Evolutionary conservation across 37 sponge, comb jelly and placozoan genomes (phyloP), one percentile per base, ranked within the genome.

Genomic region (Cliona cf. orientalis): DNA sequence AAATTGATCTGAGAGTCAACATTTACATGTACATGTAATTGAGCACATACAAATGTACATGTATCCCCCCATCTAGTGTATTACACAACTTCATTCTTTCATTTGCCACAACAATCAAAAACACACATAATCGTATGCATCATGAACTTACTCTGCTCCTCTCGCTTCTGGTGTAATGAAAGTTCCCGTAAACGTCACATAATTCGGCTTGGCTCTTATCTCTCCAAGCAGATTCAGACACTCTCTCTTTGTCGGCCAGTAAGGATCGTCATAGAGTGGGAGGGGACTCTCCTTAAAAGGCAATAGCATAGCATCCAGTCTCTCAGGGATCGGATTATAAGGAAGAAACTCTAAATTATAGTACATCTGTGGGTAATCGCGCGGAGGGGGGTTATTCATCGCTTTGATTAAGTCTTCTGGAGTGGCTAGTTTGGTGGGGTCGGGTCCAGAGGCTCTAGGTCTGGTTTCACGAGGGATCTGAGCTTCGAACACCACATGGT

Each of bases 211-310:
- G 0, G 22, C 35, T 25, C 44, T 71, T 61, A 76, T 19, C 17
- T 44, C 42, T 43, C 74, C 31, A 28, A 86, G 80, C 7, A 93
- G 59, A 1, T 74, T 69, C 36, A 89, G 36, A 74, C 94, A 93
- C 64, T 78, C 82, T 6, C 32, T 32, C 76, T 88, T 86, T 17
- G 57, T 86, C 1, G 94, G 94, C 94, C 94, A 93, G 70, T 82
- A 88, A 0, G 94, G 90, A 59, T 93, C 94, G 58, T 91, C 71
- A 39, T 79, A 71, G 37, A 66, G 32, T 14, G 82, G 60, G 12
- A 69, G 86, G 36, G 88, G 82, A 9, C 55, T 37, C 19, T 42
- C 35, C 7, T 29, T 38, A 32, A 72, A 37, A 0, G 82, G 90
- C 35, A 93, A 93, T 35, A 93, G n/a, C 37, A 75, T 46, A 5